phyloP scores from a whole-genome alignment of 2,888 invertebrate genomes.

The Netelia inedita region DNA sequence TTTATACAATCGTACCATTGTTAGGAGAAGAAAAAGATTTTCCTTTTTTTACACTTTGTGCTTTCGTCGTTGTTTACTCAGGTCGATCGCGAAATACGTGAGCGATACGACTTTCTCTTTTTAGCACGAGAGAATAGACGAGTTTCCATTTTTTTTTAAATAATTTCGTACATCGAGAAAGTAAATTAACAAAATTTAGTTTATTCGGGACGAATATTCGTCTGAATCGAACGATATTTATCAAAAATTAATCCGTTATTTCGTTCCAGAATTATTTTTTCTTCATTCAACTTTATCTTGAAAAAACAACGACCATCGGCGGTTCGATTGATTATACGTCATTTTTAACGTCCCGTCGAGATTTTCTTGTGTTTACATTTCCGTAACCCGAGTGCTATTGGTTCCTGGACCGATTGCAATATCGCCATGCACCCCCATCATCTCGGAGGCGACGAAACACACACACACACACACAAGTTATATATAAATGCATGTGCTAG shows the following conservation, averaged over 20 bases:
- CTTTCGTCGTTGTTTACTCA: conserved; percentile 28
- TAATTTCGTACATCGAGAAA: background rate
- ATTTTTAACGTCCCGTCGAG: conserved; percentile 54
- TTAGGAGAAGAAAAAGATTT: conserved; percentile 32
- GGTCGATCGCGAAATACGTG: conserved; percentile 27
- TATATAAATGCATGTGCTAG: conserved; percentile 24
- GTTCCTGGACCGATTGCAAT: conserved; percentile 34
- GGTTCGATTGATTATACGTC: conserved; percentile 45
- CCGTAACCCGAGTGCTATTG: conserved; percentile 34
- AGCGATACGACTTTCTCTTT: conserved; percentile 19
- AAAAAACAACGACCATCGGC: conserved; percentile 22
- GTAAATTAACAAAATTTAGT: no score
- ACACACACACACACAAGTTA: conserved; percentile 1
- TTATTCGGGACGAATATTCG: no score
- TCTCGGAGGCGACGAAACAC: background rate
- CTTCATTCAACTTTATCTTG: background rate
- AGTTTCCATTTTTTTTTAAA: background rate
- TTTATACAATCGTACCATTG: conserved; percentile 7
- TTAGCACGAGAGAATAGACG: background rate
- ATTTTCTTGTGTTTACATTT: conserved; percentile 50
- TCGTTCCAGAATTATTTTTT: background rate
- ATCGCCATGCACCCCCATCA: conserved; percentile 32
- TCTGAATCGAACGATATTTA: no score
- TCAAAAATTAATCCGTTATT: no score
- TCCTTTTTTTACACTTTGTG: conserved; percentile 29